These are phyloP conservation scores for Drosophila saltans DNA, from an alignment of 1,140 invertebrate genomes.

Conservation along the genomic window DNA sequence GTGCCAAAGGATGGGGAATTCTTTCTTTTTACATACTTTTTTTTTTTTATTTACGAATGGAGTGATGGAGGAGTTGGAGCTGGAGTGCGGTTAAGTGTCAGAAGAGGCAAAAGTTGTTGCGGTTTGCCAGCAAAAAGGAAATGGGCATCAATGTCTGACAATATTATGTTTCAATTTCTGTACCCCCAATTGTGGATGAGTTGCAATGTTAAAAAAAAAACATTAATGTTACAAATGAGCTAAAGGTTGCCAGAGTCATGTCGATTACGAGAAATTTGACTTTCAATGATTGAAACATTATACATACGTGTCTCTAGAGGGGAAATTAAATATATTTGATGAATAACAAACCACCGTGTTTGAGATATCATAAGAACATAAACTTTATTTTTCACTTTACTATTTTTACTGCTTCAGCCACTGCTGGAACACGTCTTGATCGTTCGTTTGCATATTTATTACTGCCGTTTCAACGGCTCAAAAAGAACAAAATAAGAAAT, in stretches of 20 bases:
- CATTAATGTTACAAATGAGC: constrained; percentile 47
- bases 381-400: too few species aligned
- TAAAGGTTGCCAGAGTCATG: constrained; percentile 4
- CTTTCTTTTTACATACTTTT: constrained; percentile 67
- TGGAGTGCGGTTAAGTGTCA: constrained; percentile 58
- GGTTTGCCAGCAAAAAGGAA: constrained; percentile 66
- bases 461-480: too few species aligned
- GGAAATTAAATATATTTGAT: constrained; percentile 29
- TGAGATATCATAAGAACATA: too few species aligned
- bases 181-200: constrained; percentile 23
- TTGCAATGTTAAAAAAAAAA: constrained; percentile 6
- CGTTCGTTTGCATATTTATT: too few species aligned
- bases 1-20: constrained; percentile 46
- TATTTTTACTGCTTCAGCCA: too few species aligned
- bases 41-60: constrained; percentile 39
- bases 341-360: too few species aligned
- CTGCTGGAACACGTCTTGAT: too few species aligned
- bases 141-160: constrained; percentile 79
- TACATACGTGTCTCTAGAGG: constrained; percentile 36
- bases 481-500: too few species aligned
- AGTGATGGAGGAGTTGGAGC: background rate
- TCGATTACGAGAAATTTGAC: constrained; percentile 59
- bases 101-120: constrained; percentile 63
- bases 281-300: constrained; percentile 51
- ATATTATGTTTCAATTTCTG: constrained; percentile 79